phyloP scores from a whole-genome alignment of 2,797 vertebrate species.

The Coendou prehensilis region DNA sequence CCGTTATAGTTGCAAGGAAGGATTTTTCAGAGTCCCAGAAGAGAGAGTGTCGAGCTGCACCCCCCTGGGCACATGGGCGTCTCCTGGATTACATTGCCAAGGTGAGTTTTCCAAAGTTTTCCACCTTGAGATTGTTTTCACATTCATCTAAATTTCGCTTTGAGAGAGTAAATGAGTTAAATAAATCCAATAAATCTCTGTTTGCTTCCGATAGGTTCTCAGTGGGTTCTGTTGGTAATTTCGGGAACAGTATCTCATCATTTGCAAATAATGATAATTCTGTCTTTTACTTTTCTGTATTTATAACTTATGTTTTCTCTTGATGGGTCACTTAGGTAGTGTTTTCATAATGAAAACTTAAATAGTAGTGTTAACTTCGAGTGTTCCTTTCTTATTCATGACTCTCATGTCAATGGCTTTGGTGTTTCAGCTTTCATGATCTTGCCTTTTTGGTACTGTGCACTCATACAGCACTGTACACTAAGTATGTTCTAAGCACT shows the following conservation, averaged over 20 bases:
- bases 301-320: slow-evolving; percentile 28
- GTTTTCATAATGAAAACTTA: slow-evolving; percentile 63
- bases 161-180: not conserved
- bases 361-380: not conserved
- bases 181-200: not conserved
- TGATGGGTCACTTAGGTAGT: not conserved
- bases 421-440: not conserved
- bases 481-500: not conserved
- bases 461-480: not conserved
- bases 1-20: slow-evolving; percentile 91
- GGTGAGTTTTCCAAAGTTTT: slow-evolving; percentile 87
- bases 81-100: slow-evolving; percentile 90
- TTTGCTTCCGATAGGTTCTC: slow-evolving; percentile 6
- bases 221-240: slow-evolving; percentile 39
- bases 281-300: not conserved
- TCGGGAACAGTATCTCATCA: not conserved
- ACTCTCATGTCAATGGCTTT: slow-evolving; percentile 27
- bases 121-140: not conserved
- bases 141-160: slow-evolving; percentile 36
- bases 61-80: slow-evolving; percentile 90
- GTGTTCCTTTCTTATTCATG: slow-evolving; percentile 30
- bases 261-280: slow-evolving; percentile 20
- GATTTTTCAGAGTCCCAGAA: slow-evolving; percentile 89
- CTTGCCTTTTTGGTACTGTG: not conserved
- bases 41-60: slow-evolving; percentile 89